phyloP scores from a whole-genome alignment of 1,140 invertebrate genomes.

The Hestina assimilis region DNA sequence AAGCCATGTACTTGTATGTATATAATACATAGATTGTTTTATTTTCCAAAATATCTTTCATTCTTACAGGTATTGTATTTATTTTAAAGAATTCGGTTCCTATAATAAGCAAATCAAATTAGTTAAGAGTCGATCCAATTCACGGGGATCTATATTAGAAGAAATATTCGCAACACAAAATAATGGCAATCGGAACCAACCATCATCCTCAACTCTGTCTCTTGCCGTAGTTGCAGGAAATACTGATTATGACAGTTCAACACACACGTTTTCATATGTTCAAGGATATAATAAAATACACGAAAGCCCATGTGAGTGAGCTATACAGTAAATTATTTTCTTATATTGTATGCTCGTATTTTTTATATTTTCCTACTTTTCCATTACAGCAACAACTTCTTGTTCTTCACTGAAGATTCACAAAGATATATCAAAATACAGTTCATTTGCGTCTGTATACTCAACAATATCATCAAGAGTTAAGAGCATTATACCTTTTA shows the following conservation, averaged over 20 bases:
- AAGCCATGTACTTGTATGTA: too few species aligned
- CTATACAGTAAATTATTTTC: not conserved
- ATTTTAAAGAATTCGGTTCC: slow-evolving; percentile 79
- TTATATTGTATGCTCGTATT: too few species aligned
- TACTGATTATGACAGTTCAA: slow-evolving; percentile 48
- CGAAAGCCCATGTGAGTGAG: slow-evolving; percentile 60
- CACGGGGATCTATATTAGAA: slow-evolving; percentile 65
- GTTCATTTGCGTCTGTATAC: slow-evolving; percentile 53
- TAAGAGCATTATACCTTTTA: slow-evolving; percentile 83
- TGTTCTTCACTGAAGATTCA: slow-evolving; percentile 66
- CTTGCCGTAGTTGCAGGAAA: slow-evolving; percentile 42
- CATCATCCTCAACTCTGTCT: slow-evolving; percentile 49
- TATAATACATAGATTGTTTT: too few species aligned
- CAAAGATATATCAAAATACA: slow-evolving; percentile 63
- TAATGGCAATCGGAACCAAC: slow-evolving; percentile 33
- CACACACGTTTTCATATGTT: slow-evolving; percentile 37
- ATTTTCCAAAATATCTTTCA: slow-evolving; percentile 2
- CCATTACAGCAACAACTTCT: slow-evolving; percentile 53
- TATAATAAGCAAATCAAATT: slow-evolving; percentile 74
- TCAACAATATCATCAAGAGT: slow-evolving; percentile 75
- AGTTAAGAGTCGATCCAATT: slow-evolving; percentile 70
- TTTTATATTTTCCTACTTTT: slow-evolving; percentile 5
- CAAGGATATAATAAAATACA: slow-evolving; percentile 58
- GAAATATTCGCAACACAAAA: slow-evolving; percentile 49
- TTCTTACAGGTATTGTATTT: slow-evolving; percentile 77